Conservation (phyloP, 2,113 vertebrate genomes). For the Balaenoptera acutorostrata region DNA sequence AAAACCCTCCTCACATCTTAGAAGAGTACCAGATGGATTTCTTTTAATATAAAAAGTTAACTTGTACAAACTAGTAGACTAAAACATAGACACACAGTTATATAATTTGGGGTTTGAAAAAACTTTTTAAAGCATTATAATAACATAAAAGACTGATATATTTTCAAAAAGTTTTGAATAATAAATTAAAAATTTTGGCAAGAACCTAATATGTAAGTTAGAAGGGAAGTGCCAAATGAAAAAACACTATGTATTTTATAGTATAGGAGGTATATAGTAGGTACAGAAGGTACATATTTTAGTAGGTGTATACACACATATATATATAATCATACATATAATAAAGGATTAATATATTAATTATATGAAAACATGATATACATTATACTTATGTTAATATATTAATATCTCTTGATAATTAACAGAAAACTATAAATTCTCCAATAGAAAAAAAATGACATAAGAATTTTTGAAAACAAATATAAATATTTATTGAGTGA, state of each 20-base stretch:
- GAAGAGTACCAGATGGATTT: not conserved
- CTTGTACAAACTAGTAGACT: not conserved
- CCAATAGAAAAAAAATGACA: not conserved
- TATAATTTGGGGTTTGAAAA: not conserved
- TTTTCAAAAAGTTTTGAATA: not conserved
- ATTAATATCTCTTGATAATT: not conserved
- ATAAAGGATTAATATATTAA: not conserved
- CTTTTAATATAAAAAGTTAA: not conserved
- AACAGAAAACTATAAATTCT: not conserved
- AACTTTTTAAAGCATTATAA: not conserved
- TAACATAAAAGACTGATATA: not conserved
- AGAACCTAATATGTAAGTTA: not conserved
- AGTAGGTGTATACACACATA: not conserved
- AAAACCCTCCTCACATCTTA: constrained; percentile 24
- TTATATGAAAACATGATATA: not conserved
- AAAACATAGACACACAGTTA: not conserved
- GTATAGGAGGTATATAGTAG: not conserved
- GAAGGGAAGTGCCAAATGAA: not conserved
- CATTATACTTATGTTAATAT: not conserved
- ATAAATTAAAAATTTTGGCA: not conserved
- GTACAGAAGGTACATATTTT: not conserved
- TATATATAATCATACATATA: not conserved
- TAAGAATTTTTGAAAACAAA: not conserved
- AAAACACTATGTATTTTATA: not conserved
- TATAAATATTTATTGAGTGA: not conserved